Evolutionary conservation across 2,888 invertebrate species (phyloP), one percentile per base, ranked within the genome.

Genomic region (Incurvaria masculella): DNA sequence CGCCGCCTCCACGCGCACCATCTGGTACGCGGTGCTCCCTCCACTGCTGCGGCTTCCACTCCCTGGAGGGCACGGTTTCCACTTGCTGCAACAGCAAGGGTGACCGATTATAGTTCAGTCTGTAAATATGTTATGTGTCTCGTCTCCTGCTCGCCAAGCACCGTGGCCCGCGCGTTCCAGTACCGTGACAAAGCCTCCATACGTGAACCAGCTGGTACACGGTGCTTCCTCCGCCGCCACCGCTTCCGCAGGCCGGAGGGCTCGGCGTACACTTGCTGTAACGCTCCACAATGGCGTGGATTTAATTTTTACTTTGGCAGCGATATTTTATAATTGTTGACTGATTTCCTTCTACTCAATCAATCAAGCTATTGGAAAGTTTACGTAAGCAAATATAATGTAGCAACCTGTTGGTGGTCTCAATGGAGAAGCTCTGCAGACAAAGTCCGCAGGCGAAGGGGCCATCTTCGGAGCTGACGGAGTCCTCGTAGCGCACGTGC

Each of bases 361-460:
- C n/a, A n/a, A n/a, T n/a, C n/a, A n/a, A n/a, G n/a, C n/a, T n/a
- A n/a, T n/a, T n/a, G n/a, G n/a, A n/a, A n/a, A n/a, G n/a, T n/a
- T n/a, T n/a, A n/a, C n/a, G n/a, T n/a, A n/a, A n/a, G n/a, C n/a
- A n/a, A n/a, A n/a, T n/a, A n/a, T n/a, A n/a, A n/a, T n/a, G n/a
- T n/a, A n/a, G n/a, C n/a, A n/a, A n/a, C 88, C 84, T 87, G 61
- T 91, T 91, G 2, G 91, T 91, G 6, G 89, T 89, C 65, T 90
- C 88, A 53, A 91, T 86, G 1, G 88, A 86, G 53, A 92, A 71
- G 55, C 83, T 85, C 59, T 90, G 88, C 49, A 93, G 75, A 64
- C 90, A 91, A 23, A 91, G 61, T 2, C 92, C 92, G 61, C 87
- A 87, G 0, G 89, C 86, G 57, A 90, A 71, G 4, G 88, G 84